Base-by-base conservation (phyloP, 1,140 invertebrate species). In the Phocides pigmalion region DNA sequence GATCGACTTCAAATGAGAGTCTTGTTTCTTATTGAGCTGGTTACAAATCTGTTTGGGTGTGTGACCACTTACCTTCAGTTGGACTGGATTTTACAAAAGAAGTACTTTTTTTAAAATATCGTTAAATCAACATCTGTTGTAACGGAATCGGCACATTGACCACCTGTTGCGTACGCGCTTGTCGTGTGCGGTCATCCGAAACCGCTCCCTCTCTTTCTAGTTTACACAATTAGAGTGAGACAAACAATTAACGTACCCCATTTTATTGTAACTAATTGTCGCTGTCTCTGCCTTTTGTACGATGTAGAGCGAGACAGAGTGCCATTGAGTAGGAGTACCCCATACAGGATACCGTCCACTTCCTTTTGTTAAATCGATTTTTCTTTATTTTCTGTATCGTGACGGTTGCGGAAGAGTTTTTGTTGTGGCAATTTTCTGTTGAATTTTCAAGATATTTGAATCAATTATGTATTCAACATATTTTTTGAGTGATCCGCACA, bases 81-180 rank as follows among this genome's bases (percentile, higher is more conserved):
- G 20, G 2, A 32, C 1, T 4, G 8, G 1, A 32, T 39, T n/a
- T 39, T 4, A 5, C 4, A 39, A 14, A 39, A 14, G 2, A 39
- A 5, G 3, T 15, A 46, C n/a, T 46, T 49, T 56, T 25, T 5
- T 16, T 32, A 35, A 3, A 14, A 1, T 41, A 32, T 17, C 25
- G 16, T 46, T 46, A 47, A 58, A 56, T 58, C 25, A 62, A 41
- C 72, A 72, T 66, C 68, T 72, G 72, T 41, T 63, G 37, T 50
- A 70, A 69, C 67, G 62, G 67, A 72, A 72, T 50, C 64, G 20
- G 53, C 47, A 67, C 46, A 46, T 37, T 63, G 53, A 51, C 65
- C 73, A 75, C 73, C 66, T 72, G 73, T 67, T 64, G 68, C 47
- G 66, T 56, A 51, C 41, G 41, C 70, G 69, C 46, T 32, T 37